These are phyloP conservation scores for Clitarchus hookeri DNA, from an alignment of 2,888 invertebrate species.

Conservation along the genomic window DNA sequence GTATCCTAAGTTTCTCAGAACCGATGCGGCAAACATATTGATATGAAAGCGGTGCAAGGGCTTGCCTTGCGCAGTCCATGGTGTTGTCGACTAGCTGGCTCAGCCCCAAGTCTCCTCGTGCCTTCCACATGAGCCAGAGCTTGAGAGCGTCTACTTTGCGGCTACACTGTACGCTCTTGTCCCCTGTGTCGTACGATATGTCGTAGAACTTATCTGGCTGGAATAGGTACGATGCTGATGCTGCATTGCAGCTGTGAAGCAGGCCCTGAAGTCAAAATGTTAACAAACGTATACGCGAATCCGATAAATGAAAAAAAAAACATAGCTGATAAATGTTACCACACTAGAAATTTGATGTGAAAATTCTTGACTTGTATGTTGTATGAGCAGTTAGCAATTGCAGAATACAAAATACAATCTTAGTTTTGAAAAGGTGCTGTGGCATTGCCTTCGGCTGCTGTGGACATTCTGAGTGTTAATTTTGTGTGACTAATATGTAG, in stretches of 20 bases:
- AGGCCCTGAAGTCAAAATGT: constrained; percentile 53
- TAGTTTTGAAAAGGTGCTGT: no score
- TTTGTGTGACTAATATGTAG: no score
- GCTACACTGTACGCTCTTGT: constrained; percentile 91
- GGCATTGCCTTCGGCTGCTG: no score
- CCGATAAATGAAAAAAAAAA: no score
- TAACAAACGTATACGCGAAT: no score
- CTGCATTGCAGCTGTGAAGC: constrained; percentile 70
- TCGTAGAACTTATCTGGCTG: constrained; percentile 87
- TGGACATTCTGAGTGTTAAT: no score
- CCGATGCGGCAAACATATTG: not conserved
- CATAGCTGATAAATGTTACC: no score
- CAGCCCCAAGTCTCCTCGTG: constrained; percentile 69
- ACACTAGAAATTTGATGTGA: no score
- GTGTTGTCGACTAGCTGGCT: constrained; percentile 66
- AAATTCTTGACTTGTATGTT: no score
- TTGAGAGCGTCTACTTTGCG: constrained; percentile 92
- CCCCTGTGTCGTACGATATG: constrained; percentile 76
- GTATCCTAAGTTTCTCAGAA: not conserved
- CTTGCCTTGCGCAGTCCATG: constrained; percentile 62
- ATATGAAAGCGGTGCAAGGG: constrained; percentile 10
- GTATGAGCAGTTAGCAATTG: no score
- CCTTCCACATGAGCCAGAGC: constrained; percentile 91
- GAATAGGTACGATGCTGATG: constrained; percentile 76
- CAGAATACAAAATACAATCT: no score